Percentiles rank a stretch among this genome's conserved stretches.
phyloP scores from a whole-genome alignment of 2,113 vertebrate genomes.

The Uria aalge region DNA sequence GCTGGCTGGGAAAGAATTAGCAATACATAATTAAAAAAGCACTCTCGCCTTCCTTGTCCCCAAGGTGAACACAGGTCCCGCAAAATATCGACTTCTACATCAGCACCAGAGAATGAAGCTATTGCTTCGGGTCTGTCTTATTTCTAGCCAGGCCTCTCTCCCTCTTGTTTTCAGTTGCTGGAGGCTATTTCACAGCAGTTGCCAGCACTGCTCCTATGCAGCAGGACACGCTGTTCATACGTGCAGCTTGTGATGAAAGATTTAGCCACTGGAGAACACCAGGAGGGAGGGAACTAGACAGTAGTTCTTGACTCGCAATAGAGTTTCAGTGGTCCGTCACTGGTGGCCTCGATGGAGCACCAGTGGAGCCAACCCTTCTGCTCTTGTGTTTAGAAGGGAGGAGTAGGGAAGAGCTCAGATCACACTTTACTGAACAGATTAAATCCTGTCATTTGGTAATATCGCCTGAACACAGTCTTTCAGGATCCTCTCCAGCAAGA shows the following conservation, averaged over 20 bases:
- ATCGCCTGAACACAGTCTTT: neutral
- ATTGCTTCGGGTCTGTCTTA: neutral
- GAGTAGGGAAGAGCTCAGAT: neutral
- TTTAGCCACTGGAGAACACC: slow-evolving; percentile 2
- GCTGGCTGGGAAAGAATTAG: slow-evolving; percentile 16
- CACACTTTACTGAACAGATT: neutral
- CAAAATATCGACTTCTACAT: neutral
- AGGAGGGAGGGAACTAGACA: neutral
- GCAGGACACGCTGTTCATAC: neutral
- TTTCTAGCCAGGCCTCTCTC: neutral
- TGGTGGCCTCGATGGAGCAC: neutral
- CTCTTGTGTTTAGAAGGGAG: neutral
- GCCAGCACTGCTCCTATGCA: neutral
- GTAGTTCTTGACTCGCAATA: neutral
- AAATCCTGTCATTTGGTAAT: neutral
- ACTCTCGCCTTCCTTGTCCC: slow-evolving; percentile 7
- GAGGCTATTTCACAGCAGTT: slow-evolving; percentile 6
- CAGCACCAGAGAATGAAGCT: neutral
- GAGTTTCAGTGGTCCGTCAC: neutral
- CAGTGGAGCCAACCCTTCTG: neutral
- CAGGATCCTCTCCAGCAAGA: neutral
- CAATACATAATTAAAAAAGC: slow-evolving; percentile 5
- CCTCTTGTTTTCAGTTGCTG: neutral
- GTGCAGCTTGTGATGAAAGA: neutral
- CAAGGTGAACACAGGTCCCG: neutral